Base-by-base conservation (phyloP, 2,888 invertebrate species). In the Pandemis heparana region DNA sequence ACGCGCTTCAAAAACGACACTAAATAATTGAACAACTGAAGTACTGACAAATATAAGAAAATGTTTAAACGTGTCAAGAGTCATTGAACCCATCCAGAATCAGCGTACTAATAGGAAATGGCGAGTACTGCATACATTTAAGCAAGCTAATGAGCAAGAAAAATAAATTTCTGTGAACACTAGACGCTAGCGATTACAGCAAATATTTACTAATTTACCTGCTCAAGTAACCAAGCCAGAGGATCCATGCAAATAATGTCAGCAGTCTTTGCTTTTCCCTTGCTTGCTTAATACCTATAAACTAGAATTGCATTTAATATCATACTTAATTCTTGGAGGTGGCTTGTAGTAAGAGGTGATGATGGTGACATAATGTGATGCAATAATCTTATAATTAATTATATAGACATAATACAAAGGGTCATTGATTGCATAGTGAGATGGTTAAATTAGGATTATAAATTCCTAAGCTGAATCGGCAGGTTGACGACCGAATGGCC, bases 171-270 rank as follows among this genome's bases (percentile, higher is more conserved):
- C 71, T 48, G 12, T 60, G 71, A 66, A 71, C 23, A 65, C 65
- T 41, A 60, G 51, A 66, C 65, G 43, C 32, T 59, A 41, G 65
- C 39, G 32, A 65, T 71, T 32, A 56, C 6, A 41, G 66, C 53
- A 67, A 72, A 72, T 67, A 67, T 72, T 72, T 56, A 53, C 62
- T 61, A 60, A 62, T 62, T 43, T 56, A 61, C 66, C 16, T 53
- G 72, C 62, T 62, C 43, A 43, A 67, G 43, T 62, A 67, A 72
- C 46, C 53, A 12, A 10, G 16, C 46, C n/a, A 60, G 46, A 18
- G 23, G 53, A 39, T 60, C 56, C 59, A 64, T 64, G 68, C 68
- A 73, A 63, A 64, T 59, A 73, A 16, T 16, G 62, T 46, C 48
- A 10, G 46, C 4, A 46, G 46, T 32, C 46, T 63, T 70, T 70